Percentiles rank a stretch among this genome's conserved stretches.
phyloP scores from a whole-genome alignment of 2,797 vertebrate species.

The Coregonus ussuriensis region DNA sequence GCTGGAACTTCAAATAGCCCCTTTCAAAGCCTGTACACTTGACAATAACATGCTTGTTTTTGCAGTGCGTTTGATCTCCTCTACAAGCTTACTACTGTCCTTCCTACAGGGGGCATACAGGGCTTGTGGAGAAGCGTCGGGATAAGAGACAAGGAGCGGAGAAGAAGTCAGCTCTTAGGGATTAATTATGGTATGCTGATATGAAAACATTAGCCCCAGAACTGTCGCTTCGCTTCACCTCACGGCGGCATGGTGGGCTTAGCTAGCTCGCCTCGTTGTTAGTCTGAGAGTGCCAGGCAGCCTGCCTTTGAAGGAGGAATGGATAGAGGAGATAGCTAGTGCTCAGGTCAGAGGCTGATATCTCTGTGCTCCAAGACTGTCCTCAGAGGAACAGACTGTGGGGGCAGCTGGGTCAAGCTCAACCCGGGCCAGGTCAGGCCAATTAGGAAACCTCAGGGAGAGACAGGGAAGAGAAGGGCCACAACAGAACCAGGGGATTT shows the following conservation, averaged over 20 bases:
- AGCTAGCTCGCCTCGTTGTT: background rate
- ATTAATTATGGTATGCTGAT: slow-evolving; percentile 47
- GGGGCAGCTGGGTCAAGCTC: background rate
- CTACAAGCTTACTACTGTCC: slow-evolving; percentile 30
- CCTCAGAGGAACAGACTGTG: background rate
- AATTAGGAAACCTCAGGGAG: background rate
- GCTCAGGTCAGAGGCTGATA: background rate
- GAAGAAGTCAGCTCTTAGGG: slow-evolving; percentile 31
- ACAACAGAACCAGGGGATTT: background rate
- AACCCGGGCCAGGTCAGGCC: background rate
- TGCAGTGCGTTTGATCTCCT: slow-evolving; percentile 33
- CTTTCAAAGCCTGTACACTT: slow-evolving; percentile 15
- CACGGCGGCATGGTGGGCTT: background rate
- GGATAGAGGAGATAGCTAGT: background rate
- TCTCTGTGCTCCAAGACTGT: background rate
- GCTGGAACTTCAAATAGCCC: slow-evolving; percentile 27
- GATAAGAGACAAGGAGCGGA: slow-evolving; percentile 31
- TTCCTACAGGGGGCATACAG: slow-evolving; percentile 34
- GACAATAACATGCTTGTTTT: slow-evolving; percentile 34
- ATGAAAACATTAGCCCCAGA: slow-evolving; percentile 30
- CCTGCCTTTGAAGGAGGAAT: background rate
- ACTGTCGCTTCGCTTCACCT: slow-evolving; percentile 3
- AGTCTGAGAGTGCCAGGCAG: background rate
- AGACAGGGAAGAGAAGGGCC: background rate
- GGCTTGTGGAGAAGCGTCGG: background rate